Evolutionary conservation across 2,888 invertebrate genomes (phyloP), one percentile per base, ranked within the genome.

Genomic region (Steromphala cineraria): DNA sequence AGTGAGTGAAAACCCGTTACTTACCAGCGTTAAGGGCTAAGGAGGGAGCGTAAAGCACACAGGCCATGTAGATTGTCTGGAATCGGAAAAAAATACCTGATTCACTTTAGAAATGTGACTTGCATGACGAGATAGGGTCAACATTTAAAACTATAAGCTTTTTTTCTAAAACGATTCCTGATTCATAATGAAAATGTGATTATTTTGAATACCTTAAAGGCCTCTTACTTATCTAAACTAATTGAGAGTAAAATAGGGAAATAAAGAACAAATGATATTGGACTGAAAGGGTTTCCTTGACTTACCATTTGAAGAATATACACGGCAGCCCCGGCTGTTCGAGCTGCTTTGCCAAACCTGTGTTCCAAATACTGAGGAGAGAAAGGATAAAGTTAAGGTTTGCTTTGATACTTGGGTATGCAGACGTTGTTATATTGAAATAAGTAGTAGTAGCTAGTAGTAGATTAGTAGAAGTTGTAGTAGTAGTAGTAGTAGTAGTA

Each of bases 251-350:
- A 5, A 24, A 56, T 8, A 56, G 13, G n/a, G 56, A n/a, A 4
- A n/a, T 24, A n/a, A 15, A 56, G 7, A 8, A 36, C 2, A 36
- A 71, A 36, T 36, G 7, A 7, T 4, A 36, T 4, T 4, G 36
- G 36, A 36, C 36, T 36, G 36, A 13, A 71, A 31, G 8, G 36
- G 55, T 19, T 13, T 13, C 15, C 67, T 28, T 24, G 46, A 85
- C 98, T 94, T 87, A 98, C 95, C 96, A 98, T 97, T 94, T 99
- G 98, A 62, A 97, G 89, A 79, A 97, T 96, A 91, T 98, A 98
- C 0, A 96, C 96, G 78, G 97, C 90, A 2, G 98, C 97, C 0
- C 97, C 98, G 24, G 96, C 94, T 84, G 96, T 93, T 88, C 98
- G 94, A 36, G 97, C 95, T 5, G 94, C 94, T 36, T 80, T 86